A percentile compares a stretch with the other conserved stretches of the same genome.
These are phyloP conservation scores for Calameuta pallipes DNA, from an alignment of 2,888 invertebrate genomes.

Conservation along the genomic window DNA sequence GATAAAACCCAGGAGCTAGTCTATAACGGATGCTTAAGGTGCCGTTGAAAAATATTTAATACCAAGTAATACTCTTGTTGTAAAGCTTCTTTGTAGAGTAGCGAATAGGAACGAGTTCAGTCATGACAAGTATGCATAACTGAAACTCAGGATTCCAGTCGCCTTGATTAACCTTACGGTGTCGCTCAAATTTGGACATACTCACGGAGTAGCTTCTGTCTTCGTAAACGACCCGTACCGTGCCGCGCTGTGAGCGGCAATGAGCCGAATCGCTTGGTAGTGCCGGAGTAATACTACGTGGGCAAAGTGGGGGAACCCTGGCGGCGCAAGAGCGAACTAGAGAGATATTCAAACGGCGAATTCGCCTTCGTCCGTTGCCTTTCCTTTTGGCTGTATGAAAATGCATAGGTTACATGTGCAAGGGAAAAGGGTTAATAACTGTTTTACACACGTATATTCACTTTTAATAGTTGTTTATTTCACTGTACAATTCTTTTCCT, in stretches of 20 bases:
- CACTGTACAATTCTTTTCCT: conserved; percentile 46
- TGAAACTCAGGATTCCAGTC: neutral
- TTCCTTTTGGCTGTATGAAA: neutral
- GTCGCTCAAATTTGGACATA: neutral
- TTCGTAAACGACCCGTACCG: neutral
- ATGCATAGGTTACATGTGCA: neutral
- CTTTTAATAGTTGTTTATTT: conserved; percentile 44
- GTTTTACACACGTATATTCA: neutral
- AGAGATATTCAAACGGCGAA: neutral
- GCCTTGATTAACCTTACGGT: neutral
- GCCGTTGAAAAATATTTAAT: neutral
- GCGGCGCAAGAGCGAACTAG: neutral
- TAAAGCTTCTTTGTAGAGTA: neutral
- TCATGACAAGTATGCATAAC: neutral
- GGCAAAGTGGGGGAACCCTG: neutral
- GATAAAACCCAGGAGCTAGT: neutral
- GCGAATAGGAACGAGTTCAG: neutral
- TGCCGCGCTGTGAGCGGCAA: neutral
- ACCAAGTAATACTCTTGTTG: neutral
- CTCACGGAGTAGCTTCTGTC: neutral
- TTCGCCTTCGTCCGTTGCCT: neutral
- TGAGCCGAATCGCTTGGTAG: neutral
- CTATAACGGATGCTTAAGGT: neutral
- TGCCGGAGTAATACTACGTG: neutral
- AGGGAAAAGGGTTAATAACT: too few relatives aligned